Conservation (phyloP, 1,140 invertebrate genomes). For the Hyphantria cunea region DNA sequence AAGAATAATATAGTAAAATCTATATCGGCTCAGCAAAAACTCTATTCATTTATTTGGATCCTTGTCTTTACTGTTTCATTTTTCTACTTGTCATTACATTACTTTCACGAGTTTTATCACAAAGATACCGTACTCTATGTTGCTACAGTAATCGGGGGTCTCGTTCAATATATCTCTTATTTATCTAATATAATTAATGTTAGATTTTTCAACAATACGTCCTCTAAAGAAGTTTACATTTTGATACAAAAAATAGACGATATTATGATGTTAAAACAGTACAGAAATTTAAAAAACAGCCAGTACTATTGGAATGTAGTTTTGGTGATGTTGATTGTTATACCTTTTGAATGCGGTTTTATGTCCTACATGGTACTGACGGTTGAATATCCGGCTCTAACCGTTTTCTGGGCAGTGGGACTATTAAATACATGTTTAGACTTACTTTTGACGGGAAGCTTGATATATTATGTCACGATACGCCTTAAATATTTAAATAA, state of each 20-base stretch:
- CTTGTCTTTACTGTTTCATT: slow-evolving; percentile 1
- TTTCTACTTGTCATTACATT: slow-evolving; percentile 2
- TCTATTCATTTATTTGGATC: slow-evolving; percentile 23
- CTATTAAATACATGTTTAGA: slow-evolving; percentile 23
- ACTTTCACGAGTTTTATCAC: slow-evolving; percentile 9
- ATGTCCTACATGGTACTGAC: not conserved
- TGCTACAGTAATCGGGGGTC: not conserved
- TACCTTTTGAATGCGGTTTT: slow-evolving; percentile 10
- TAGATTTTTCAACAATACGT: not conserved
- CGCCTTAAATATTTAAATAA: slow-evolving; percentile 15
- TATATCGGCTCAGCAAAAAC: slow-evolving; percentile 2
- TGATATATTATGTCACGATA: slow-evolving; percentile 12
- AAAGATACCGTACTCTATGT: slow-evolving; percentile 3
- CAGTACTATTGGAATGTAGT: slow-evolving; percentile 10
- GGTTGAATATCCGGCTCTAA: slow-evolving; percentile 15
- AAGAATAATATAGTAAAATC: slow-evolving; percentile 1
- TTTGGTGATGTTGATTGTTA: slow-evolving; percentile 4
- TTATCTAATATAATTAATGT: not conserved
- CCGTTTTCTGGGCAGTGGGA: slow-evolving; percentile 11
- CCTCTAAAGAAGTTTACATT: slow-evolving; percentile 3
- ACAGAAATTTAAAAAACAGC: slow-evolving; percentile 1
- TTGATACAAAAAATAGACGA: slow-evolving; percentile 22
- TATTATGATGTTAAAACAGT: slow-evolving; percentile 1
- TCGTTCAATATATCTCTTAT: slow-evolving; percentile 2
- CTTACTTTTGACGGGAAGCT: slow-evolving; percentile 9